These are phyloP conservation scores for Apodemia hepburni DNA, from an alignment of 2,888 invertebrate genomes.

Conservation along the genomic window DNA sequence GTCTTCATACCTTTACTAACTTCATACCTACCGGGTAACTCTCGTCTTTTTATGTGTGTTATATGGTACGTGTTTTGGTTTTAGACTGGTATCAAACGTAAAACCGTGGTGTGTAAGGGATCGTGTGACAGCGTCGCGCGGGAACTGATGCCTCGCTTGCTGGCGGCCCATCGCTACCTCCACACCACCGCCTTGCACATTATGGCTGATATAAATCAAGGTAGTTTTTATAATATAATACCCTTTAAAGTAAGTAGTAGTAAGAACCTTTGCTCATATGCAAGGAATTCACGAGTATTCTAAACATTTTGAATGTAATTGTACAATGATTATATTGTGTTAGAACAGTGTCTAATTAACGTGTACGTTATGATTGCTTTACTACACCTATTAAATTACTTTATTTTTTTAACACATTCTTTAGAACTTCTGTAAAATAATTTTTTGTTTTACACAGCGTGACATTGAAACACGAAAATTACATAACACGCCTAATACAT, in stretches of 20 bases:
- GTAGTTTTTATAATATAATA: conserved; percentile 33
- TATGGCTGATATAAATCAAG: conserved; percentile 45
- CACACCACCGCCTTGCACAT: conserved; percentile 44
- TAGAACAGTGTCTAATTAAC: neutral
- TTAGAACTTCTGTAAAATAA: too few relatives aligned
- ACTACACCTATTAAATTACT: neutral
- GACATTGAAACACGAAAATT: too few relatives aligned
- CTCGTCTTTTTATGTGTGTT: too few relatives aligned
- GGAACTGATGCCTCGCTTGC: conserved; percentile 38
- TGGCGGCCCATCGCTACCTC: conserved; percentile 44
- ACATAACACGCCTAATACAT: too few relatives aligned
- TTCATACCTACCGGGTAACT: too few relatives aligned
- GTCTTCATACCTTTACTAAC: too few relatives aligned
- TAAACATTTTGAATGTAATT: too few relatives aligned
- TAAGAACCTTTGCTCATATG: neutral
- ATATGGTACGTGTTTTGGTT: conserved; percentile 12
- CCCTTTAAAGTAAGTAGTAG: neutral
- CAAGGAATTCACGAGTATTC: too few relatives aligned
- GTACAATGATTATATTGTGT: neutral
- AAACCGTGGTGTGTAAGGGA: conserved; percentile 38
- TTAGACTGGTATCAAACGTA: conserved; percentile 50
- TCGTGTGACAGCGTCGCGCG: conserved; percentile 41
- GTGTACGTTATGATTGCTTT: neutral
- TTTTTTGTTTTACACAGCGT: too few relatives aligned
- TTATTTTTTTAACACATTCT: too few relatives aligned